Percentiles rank a stretch among this genome's conserved stretches.
These are phyloP conservation scores for Gallinago jamesoni DNA, from an alignment of 2,113 vertebrate genomes.

Conservation along the genomic window DNA sequence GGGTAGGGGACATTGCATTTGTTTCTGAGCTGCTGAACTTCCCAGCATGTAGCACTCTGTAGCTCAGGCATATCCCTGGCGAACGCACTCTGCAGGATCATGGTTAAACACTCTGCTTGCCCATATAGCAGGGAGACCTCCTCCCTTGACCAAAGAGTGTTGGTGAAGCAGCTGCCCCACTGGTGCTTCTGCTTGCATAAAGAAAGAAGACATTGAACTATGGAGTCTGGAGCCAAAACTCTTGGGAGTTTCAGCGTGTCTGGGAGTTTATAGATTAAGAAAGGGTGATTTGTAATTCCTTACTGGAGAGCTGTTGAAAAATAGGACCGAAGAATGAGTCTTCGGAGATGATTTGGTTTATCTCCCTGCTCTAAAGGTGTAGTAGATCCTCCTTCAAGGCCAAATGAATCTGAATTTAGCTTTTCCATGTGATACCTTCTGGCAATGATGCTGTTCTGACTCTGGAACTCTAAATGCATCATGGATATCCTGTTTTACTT, in stretches of 20 bases:
- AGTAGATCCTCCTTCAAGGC: background rate
- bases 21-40: background rate
- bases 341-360: background rate
- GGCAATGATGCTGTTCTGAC: background rate
- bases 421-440: background rate
- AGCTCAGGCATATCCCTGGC: background rate
- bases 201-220: background rate
- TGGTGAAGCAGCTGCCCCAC: background rate
- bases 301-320: background rate
- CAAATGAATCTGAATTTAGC: background rate
- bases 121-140: background rate
- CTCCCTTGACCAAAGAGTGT: background rate
- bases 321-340: background rate
- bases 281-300: background rate
- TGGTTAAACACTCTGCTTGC: background rate
- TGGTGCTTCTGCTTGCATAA: background rate
- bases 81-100: background rate
- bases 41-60: background rate
- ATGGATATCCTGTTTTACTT: background rate
- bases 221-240: background rate
- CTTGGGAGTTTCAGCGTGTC: background rate
- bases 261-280: background rate
- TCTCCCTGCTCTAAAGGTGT: background rate
- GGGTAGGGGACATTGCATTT: background rate
- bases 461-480: background rate